These are phyloP conservation scores for Glaucomys volans DNA, from an alignment of 2,113 vertebrate species.

Conservation along the genomic window DNA sequence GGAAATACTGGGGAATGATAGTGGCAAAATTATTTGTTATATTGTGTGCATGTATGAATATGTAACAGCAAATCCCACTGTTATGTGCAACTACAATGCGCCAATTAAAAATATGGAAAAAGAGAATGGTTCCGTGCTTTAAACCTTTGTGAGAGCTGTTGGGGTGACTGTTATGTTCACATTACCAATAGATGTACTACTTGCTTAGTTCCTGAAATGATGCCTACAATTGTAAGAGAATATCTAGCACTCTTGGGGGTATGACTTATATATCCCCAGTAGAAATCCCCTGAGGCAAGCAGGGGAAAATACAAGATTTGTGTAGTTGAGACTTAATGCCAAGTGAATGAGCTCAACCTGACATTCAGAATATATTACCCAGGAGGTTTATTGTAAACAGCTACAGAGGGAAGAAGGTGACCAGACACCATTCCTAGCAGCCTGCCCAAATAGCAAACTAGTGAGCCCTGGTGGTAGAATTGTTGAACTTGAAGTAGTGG, in stretches of 20 bases:
- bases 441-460: constrained; percentile 73
- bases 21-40: no score
- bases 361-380: constrained; percentile 77
- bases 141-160: not conserved
- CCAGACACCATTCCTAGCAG: constrained; percentile 74
- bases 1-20: no score
- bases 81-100: no score
- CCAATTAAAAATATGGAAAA: no score
- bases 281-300: constrained; percentile 24
- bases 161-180: not conserved
- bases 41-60: no score
- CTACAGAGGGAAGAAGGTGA: constrained; percentile 75
- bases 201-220: constrained; percentile 50
- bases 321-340: constrained; percentile 71
- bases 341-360: constrained; percentile 72
- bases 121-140: not conserved
- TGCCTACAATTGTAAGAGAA: constrained; percentile 22
- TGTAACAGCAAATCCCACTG: no score
- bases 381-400: constrained; percentile 73
- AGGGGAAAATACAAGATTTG: constrained; percentile 63
- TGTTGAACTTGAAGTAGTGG: constrained; percentile 68
- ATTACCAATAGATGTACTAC: not conserved
- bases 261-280: constrained; percentile 42
- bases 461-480: constrained; percentile 47
- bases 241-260: not conserved